These are phyloP conservation scores for Zoroaster sp. DNA, from an alignment of 53 echinoderm and acorn worm species.

Conservation along the genomic window DNA sequence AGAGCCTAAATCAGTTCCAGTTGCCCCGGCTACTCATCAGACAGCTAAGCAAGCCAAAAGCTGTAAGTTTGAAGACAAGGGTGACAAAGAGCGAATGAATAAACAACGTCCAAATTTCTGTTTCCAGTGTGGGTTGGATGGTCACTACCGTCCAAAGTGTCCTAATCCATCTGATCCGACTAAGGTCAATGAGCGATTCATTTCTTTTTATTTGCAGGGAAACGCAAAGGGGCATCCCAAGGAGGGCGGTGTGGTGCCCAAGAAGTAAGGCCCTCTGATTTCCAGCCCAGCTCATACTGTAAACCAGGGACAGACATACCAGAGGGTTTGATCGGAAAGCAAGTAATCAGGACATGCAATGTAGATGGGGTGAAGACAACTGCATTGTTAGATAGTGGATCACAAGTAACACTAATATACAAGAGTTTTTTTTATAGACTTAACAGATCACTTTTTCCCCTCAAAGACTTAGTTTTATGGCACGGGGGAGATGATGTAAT, in stretches of 20 bases:
- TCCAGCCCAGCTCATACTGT: not conserved
- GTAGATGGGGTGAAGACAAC: constrained; percentile 50
- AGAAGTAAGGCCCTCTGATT: not conserved
- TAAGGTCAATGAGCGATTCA: constrained; percentile 16
- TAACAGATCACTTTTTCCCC: constrained; percentile 8
- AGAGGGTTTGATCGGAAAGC: constrained; percentile 56
- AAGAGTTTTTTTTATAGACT: constrained; percentile 33
- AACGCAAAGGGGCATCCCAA: constrained; percentile 52
- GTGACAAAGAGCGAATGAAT: not conserved
- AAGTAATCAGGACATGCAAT: constrained; percentile 12
- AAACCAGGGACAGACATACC: constrained; percentile 31
- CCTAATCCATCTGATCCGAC: not conserved
- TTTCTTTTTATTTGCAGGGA: constrained; percentile 43
- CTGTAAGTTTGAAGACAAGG: not conserved
- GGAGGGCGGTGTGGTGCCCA: constrained; percentile 55
- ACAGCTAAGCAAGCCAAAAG: not conserved
- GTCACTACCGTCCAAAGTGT: constrained; percentile 55
- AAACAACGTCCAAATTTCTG: not conserved
- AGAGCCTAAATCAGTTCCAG: not conserved
- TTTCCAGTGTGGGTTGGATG: constrained; percentile 32
- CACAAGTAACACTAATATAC: constrained; percentile 59
- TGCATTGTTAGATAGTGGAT: constrained; percentile 68
- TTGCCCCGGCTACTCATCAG: not conserved
- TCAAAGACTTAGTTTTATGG: constrained; percentile 58
- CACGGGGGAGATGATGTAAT: constrained; percentile 40